These are phyloP conservation scores for Gallinago solitaria DNA, from an alignment of 2,797 vertebrate species.

Conservation along the genomic window DNA sequence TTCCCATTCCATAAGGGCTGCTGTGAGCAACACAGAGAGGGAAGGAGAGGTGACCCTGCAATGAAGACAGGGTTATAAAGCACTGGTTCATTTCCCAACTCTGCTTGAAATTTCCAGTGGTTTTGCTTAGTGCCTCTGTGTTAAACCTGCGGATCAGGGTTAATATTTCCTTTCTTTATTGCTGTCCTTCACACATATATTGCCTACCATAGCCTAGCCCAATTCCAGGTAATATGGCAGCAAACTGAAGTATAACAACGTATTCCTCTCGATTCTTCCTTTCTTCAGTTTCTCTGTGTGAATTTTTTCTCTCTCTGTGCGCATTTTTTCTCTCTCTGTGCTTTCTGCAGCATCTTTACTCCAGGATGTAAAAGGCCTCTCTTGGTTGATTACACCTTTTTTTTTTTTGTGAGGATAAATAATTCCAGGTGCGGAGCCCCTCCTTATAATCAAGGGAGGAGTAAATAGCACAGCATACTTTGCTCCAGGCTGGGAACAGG, in stretches of 20 bases:
- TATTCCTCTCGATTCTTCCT: background rate
- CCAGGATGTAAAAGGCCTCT: background rate
- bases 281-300: background rate
- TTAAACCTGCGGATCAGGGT: background rate
- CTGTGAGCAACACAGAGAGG: background rate
- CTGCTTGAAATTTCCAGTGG: background rate
- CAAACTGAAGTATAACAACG: background rate
- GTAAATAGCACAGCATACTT: background rate
- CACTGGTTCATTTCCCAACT: background rate
- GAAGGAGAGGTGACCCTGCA: background rate
- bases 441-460: background rate
- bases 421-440: background rate
- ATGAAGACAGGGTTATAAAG: background rate
- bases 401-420: background rate
- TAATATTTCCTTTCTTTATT: background rate
- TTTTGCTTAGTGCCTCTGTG: background rate
- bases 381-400: background rate
- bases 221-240: background rate
- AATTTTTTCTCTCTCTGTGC: background rate
- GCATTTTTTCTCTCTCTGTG: background rate
- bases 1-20: background rate
- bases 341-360: background rate
- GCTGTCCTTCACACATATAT: background rate
- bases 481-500: background rate
- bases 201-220: background rate